A percentile compares a stretch with the other conserved stretches of the same genome.
These are phyloP conservation scores for Ianthella basta DNA, from an alignment of 37 sponge, comb jelly and placozoan genomes.

Conservation along the genomic window DNA sequence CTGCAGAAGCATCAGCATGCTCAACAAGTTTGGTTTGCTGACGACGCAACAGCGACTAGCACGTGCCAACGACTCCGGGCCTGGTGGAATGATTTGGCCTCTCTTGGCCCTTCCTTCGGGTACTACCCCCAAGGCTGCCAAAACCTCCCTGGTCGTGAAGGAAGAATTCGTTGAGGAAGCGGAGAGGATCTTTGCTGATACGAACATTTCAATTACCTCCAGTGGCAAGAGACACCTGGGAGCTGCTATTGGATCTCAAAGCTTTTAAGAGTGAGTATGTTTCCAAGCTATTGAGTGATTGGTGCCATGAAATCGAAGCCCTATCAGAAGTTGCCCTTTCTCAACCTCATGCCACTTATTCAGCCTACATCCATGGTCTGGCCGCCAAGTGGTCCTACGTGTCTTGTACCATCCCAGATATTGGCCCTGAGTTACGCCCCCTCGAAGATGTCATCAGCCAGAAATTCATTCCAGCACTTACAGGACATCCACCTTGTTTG, in stretches of 20 bases:
- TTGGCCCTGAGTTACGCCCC: not conserved
- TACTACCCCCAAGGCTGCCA: too few species aligned
- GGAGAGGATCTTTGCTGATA: not conserved
- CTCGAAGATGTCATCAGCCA: not conserved
- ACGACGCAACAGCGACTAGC: constrained; percentile 6
- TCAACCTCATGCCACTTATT: not conserved
- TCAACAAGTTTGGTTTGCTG: constrained; percentile 2
- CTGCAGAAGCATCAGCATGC: too few species aligned
- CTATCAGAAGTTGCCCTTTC: not conserved
- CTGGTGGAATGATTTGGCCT: not conserved
- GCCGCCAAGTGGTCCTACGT: not conserved
- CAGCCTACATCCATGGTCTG: not conserved
- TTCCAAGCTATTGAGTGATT: too few species aligned
- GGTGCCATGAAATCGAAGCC: not conserved
- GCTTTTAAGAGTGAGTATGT: not conserved
- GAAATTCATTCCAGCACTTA: not conserved
- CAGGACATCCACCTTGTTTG: not conserved
- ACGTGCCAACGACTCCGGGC: not conserved
- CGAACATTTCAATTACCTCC: not conserved
- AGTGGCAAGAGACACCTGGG: not conserved
- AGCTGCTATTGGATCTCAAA: not conserved
- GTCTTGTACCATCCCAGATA: not conserved
- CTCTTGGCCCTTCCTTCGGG: not conserved
- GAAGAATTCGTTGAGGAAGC: too few species aligned
- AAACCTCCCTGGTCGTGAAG: not conserved